Conservation (phyloP, 2,888 invertebrate genomes). For the Synanthedon tipuliformis region DNA sequence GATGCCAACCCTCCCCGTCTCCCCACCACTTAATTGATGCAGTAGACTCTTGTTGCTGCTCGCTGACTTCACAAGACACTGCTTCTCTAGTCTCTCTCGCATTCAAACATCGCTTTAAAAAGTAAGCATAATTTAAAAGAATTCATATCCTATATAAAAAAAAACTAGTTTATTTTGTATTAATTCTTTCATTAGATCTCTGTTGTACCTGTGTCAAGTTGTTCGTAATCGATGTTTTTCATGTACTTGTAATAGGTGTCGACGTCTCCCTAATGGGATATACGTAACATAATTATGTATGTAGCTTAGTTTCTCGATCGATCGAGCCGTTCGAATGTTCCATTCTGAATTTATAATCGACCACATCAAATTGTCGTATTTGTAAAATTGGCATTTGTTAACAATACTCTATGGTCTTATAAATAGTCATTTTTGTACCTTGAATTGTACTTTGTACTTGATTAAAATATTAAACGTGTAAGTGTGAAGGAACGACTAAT, state of each 20-base stretch:
- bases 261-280: conserved; percentile 41
- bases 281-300: conserved; percentile 36
- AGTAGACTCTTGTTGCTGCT: conserved; percentile 61
- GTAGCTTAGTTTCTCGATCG: conserved; percentile 38
- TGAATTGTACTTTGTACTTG: conserved; percentile 53
- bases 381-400: conserved; percentile 32
- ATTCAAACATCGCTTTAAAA: conserved; percentile 54
- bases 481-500: conserved; percentile 61
- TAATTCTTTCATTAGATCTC: conserved; percentile 69
- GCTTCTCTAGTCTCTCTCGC: conserved; percentile 68
- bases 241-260: conserved; percentile 52
- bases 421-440: conserved; percentile 69
- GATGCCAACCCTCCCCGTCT: conserved; percentile 50
- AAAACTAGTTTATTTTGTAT: conserved; percentile 63
- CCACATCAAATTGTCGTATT: conserved; percentile 44
- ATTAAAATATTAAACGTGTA: conserved; percentile 50
- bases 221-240: conserved; percentile 56
- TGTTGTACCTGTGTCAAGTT: conserved; percentile 68
- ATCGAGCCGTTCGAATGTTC: conserved; percentile 49
- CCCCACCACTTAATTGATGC: conserved; percentile 66
- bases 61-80: conserved; percentile 50
- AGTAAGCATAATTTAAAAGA: conserved; percentile 57
- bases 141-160: conserved; percentile 49
- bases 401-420: conserved; percentile 65
- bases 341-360: conserved; percentile 12